These are phyloP conservation scores for Sebastes trivittatus DNA, from an alignment of 2,797 vertebrate species.

Conservation along the genomic window DNA sequence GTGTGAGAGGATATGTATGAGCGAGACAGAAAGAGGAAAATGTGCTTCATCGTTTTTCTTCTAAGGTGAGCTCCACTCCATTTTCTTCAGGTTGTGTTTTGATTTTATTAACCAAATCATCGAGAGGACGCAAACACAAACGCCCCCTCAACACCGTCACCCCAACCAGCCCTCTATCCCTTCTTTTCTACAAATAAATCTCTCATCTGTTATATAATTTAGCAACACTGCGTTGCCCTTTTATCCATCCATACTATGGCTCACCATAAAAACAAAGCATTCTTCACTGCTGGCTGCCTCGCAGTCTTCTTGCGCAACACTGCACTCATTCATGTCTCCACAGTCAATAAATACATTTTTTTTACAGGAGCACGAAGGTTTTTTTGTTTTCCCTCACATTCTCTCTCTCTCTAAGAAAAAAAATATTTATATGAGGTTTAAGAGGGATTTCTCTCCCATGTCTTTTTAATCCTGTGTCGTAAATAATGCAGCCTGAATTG, in stretches of 20 bases:
- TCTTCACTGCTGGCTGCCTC: constrained; percentile 23
- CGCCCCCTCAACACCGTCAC: background rate
- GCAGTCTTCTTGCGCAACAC: background rate
- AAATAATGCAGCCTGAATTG: background rate
- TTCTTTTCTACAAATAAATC: constrained; percentile 3
- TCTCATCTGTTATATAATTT: constrained; percentile 50
- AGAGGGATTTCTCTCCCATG: background rate
- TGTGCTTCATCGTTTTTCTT: constrained; percentile 24
- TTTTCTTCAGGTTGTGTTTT: constrained; percentile 19
- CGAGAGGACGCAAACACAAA: background rate
- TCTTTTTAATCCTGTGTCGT: background rate
- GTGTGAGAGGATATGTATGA: constrained; percentile 18
- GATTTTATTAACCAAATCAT: constrained; percentile 32
- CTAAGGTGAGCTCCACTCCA: background rate
- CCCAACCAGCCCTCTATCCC: background rate
- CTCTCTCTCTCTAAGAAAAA: background rate
- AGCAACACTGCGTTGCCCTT: background rate
- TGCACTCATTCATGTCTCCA: background rate
- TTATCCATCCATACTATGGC: background rate
- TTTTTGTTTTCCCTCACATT: background rate
- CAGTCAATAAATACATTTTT: background rate
- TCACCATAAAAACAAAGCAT: constrained; percentile 23
- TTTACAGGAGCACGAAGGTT: background rate
- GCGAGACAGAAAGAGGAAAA: constrained; percentile 28
- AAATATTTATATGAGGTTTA: background rate